Percentiles rank a stretch among this genome's conserved stretches.
Conservation (phyloP, 2,888 invertebrate genomes). For the Caradrina kadenii region DNA sequence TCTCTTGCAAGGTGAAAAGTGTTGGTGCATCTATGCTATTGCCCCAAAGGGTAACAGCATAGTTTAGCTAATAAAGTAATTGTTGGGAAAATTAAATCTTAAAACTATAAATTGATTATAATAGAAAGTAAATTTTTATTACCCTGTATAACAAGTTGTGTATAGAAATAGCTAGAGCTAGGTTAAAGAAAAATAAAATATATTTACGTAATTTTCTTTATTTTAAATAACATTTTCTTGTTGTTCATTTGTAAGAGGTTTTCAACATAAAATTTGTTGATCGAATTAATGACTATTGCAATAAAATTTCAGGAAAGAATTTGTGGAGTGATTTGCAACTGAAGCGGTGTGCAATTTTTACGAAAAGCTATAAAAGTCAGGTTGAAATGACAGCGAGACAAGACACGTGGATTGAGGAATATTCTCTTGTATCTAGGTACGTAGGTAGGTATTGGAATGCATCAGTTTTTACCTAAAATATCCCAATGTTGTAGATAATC, state of each 20-base stretch:
- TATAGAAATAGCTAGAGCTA: background rate
- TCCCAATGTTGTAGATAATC: background rate
- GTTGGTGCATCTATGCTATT: too few species aligned
- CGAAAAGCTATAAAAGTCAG: constrained; percentile 48
- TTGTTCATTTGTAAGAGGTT: constrained; percentile 26
- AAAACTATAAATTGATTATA: too few species aligned
- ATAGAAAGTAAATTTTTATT: too few species aligned
- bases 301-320: constrained; percentile 48
- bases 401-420: constrained; percentile 19
- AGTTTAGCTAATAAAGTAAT: too few species aligned
- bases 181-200: background rate
- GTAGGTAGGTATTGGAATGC: background rate
- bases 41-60: too few species aligned
- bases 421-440: constrained; percentile 20
- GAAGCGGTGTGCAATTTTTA: constrained; percentile 43
- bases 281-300: constrained; percentile 39
- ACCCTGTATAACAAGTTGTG: too few species aligned
- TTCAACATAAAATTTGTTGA: constrained; percentile 37
- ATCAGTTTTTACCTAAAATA: background rate
- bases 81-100: too few species aligned
- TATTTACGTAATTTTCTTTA: background rate
- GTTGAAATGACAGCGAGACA: constrained; percentile 29
- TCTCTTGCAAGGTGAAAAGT: too few species aligned
- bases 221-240: constrained; percentile 8
- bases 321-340: constrained; percentile 50